A percentile compares a stretch with the other conserved stretches of the same genome.
Conservation (phyloP, 1,140 invertebrate genomes). For the Penaeus chinensis region DNA sequence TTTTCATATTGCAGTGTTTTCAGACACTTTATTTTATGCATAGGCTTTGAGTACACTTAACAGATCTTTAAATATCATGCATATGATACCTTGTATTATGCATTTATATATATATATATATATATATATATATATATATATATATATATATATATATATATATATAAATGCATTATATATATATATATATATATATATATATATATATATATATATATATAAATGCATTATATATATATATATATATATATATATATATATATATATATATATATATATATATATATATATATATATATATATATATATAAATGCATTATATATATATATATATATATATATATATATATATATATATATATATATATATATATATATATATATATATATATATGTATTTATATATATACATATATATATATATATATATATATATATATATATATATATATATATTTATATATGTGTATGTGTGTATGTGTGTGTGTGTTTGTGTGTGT, state of each 20-base stretch:
- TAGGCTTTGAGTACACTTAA: too few relatives aligned
- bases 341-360: conserved; percentile 1
- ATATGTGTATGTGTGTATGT: neutral
- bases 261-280: conserved; percentile 22
- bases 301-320: too few relatives aligned
- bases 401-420: conserved; percentile 15
- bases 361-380: neutral
- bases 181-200: neutral
- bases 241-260: neutral
- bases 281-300: neutral
- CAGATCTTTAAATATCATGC: too few relatives aligned
- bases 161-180: neutral
- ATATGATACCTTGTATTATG: too few relatives aligned
- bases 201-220: neutral
- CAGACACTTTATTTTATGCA: too few relatives aligned
- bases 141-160: conserved; percentile 22
- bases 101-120: too few relatives aligned
- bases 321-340: conserved; percentile 13
- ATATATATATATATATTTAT: neutral
- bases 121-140: too few relatives aligned
- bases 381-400: neutral
- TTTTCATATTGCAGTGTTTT: too few relatives aligned
- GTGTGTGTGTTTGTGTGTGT: neutral
- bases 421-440: conserved; percentile 17
- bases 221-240: neutral